Evolutionary conservation across 2,888 invertebrate genomes (phyloP), one percentile per base, ranked within the genome.

Genomic region (Philaethria dido): DNA sequence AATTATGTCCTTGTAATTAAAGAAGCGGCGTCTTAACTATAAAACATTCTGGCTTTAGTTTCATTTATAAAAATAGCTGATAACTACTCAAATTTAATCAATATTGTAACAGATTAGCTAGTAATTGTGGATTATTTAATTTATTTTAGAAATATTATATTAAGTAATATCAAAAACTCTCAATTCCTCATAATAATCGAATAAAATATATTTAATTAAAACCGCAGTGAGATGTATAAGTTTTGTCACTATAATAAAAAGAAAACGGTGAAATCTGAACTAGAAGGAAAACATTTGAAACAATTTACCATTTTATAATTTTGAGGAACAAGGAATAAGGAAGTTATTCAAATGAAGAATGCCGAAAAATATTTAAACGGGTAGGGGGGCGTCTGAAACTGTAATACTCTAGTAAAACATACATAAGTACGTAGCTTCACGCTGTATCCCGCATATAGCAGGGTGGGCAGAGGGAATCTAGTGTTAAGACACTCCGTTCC

Each of bases 261-360:
- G 65, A 55, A 69, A 68, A 60, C 72, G 60, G 54, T 69, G 44
- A 75, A 74, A 72, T 77, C 69, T 73, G 29, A 29, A 11, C 57
- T 2, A 33, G 39, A 73, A 74, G 71, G 74, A 70, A 71, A 72
- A 72, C 69, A 73, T 74, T 77, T 69, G 67, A 77, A 77, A 77
- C 75, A 73, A 74, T 74, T 71, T 72, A 45, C 68, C 47, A 59
- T 70, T 69, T 52, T 39, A 69, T 69, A 74, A 74, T 72, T 71
- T 66, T 68, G n/a, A n/a, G n/a, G n/a, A n/a, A n/a, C n/a, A n/a
- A n/a, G n/a, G n/a, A n/a, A n/a, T 67, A 71, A 71, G 50, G 60
- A 66, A 73, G 73, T 69, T 42, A 59, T 64, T 20, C 48, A 8
- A 36, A 57, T 48, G 18, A 18, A 29, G 8, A n/a, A 52, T 44